Evolutionary conservation across 2,797 vertebrate species (phyloP).

Genomic region (Smutsia gigantea): DNA sequence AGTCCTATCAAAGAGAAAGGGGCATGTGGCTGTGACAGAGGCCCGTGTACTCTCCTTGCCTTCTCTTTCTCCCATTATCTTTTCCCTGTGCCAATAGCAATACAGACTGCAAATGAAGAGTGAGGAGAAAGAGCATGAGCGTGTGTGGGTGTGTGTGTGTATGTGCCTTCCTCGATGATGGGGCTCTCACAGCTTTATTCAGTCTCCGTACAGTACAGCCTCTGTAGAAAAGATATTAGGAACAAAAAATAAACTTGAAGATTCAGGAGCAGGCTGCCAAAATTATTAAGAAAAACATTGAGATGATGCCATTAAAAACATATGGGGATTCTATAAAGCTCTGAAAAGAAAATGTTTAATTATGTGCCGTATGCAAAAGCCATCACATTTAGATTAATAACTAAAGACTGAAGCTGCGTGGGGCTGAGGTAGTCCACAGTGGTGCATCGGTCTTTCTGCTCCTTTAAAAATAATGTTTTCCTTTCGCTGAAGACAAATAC

Average conservation of each 20-base stretch:
- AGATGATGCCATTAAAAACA: constrained; percentile 91
- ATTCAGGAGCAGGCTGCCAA: constrained; percentile 86
- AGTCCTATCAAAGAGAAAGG: background rate
- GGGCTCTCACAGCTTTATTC: constrained; percentile 77
- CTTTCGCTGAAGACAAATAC: constrained; percentile 90
- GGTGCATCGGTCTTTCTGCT: constrained; percentile 88
- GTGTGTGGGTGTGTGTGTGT: background rate
- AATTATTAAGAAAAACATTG: constrained; percentile 89
- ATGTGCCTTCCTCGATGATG: background rate
- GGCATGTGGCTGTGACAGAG: background rate
- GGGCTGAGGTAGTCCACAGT: constrained; percentile 87
- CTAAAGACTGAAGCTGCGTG: constrained; percentile 85
- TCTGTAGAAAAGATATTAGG: constrained; percentile 88
- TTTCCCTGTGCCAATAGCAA: background rate
- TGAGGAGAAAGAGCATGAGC: background rate
- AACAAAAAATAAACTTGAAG: constrained; percentile 87
- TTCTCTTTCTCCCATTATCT: background rate
- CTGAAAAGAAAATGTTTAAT: constrained; percentile 91
- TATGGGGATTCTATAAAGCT: constrained; percentile 89
- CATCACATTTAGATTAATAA: constrained; percentile 89
- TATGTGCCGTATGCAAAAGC: constrained; percentile 89
- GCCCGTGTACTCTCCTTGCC: background rate
- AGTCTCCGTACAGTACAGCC: constrained; percentile 84
- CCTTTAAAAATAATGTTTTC: constrained; percentile 89
- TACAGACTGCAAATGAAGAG: background rate